Evolutionary conservation across 2,113 vertebrate species (phyloP), one percentile per base, ranked within the genome.

Genomic region (Python bivittatus): DNA sequence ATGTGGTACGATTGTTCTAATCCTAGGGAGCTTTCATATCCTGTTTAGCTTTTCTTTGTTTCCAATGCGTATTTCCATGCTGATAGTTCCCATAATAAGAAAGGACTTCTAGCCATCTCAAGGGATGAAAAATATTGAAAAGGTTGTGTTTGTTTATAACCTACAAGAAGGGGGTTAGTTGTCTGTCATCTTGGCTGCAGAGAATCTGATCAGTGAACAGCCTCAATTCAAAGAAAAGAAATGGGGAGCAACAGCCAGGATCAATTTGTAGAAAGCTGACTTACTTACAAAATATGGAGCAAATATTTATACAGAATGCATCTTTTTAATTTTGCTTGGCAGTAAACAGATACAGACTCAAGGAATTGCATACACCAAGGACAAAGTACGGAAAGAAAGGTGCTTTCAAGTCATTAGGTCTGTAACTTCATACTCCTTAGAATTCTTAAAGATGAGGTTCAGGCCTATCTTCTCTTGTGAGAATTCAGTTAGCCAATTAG

Each of bases 361-460:
- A 94, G 72, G 72, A 88, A 79, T 85, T 93, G 93, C 38, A 58
- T 84, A 87, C 29, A 90, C 86, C 56, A 60, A 44, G 25, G 44
- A 86, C 48, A 72, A 72, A 58, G 11, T 17, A 3, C 1, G 6
- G 38, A 27, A 42, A 83, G n/a, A 64, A 33, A 61, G 57, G 84
- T 20, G 84, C 22, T 64, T 53, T 48, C 25, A 22, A 29, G 17
- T 38, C 54, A 48, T 1, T 9, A 25, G 54, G 42, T 53, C 33
- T 48, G 25, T 58, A 58, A 8, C 10, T 6, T 52, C 72, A 52
- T 53, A 10, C 22, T 33, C 4, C 27, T 11, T 22, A 22, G 6
- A 91, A 54, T 61, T 42, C 27, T 88, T 60, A 25, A 1, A 53
- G 6, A 13, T 53, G 91, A 72, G 7, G 4, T 84, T 83, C 29